A percentile compares a stretch with the other conserved stretches of the same genome.
phyloP scores from a whole-genome alignment of 2,113 vertebrate species.

The Hyperoodon ampullatus region DNA sequence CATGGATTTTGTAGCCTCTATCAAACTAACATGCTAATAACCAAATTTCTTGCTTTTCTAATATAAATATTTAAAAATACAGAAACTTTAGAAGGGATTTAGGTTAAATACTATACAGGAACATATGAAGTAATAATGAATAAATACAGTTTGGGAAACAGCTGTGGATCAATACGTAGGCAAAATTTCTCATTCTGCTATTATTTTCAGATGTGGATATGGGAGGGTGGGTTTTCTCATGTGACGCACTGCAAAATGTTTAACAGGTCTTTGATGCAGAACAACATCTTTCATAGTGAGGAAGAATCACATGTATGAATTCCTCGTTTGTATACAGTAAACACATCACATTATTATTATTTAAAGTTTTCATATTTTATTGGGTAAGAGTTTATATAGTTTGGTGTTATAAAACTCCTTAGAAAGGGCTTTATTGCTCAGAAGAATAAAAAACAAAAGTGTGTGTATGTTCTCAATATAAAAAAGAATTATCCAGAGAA shows the following conservation, averaged over 20 bases:
- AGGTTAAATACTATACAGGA: background rate
- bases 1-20: background rate
- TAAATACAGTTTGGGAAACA: background rate
- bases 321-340: background rate
- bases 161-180: background rate
- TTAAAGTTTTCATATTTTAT: background rate
- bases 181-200: background rate
- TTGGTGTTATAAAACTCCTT: background rate
- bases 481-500: background rate
- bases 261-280: background rate
- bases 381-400: background rate
- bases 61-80: background rate
- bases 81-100: background rate
- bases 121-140: background rate
- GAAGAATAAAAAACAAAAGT: background rate
- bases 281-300: background rate
- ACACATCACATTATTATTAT: background rate
- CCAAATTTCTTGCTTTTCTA: background rate
- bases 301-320: background rate
- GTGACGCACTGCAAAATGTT: background rate
- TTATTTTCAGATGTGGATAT: background rate
- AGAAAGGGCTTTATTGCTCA: background rate
- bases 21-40: background rate
- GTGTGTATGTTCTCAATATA: background rate
- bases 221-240: background rate